Base-by-base conservation (phyloP, 2,888 invertebrate genomes). In the Agriopis leucophaearia region DNA sequence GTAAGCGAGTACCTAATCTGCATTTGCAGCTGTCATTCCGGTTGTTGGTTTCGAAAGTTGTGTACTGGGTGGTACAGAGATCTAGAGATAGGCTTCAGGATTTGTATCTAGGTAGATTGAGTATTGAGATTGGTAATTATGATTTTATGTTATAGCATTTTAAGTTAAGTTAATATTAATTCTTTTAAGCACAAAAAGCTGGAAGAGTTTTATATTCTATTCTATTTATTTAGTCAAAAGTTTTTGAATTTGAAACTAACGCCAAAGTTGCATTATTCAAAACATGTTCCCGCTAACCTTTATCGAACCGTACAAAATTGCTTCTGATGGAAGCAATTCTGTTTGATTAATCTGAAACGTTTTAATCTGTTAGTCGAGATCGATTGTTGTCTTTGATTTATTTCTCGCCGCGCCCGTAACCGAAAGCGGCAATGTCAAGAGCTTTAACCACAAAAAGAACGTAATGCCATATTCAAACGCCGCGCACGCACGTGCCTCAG, bases 401-500 rank as follows among this genome's bases (percentile, higher is more conserved):
- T 73, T 76, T 74, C 75, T 72, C 74, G 77, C 76, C 80, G 74
- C 74, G 77, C 77, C 80, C 74, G 76, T 78, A 38, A 16, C 38
- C 79, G 69, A 78, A 81, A 79, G 81, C 74, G 78, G 85, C 91
- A 92, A 92, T 92, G 92, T 91, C 91, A 91, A 91, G 91, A 89
- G 83, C 90, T 88, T 81, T 74, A 64, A 77, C 84, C 81, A 85
- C 85, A 85, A 84, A 89, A 90, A 89, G 83, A 88, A 81, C 83
- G 77, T 83, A 82, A 86, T 86, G 78, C 89, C 90, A 88, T 91
- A 90, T 88, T 88, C 86, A 86, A 89, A 88, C 82, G 78, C 80
- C 73, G 78, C 77, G 79, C 87, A 83, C 83, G 79, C 87, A 83
- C 87, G 80, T 84, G 80, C 78, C 70, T 66, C 81, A 81, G 91